Evolutionary conservation across 2,888 invertebrate genomes (phyloP).

Genomic region (Campoletis raptor): DNA sequence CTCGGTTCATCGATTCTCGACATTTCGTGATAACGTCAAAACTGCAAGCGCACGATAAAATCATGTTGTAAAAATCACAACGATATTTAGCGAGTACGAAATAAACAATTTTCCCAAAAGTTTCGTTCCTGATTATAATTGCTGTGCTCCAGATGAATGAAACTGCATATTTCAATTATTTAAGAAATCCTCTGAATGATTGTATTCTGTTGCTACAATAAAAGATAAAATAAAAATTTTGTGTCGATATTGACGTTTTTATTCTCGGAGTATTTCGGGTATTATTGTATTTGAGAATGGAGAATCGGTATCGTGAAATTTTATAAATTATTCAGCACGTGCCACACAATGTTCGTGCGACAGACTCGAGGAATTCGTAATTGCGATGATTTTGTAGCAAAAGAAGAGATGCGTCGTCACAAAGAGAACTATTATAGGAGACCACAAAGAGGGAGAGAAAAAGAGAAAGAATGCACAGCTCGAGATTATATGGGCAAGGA

Average conservation of each 20-base stretch:
- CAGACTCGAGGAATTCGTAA: constrained; percentile 30
- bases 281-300: background rate
- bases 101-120: background rate
- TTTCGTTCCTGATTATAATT: background rate
- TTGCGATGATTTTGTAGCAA: constrained; percentile 49
- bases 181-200: background rate
- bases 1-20: constrained; percentile 31
- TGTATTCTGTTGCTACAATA: background rate
- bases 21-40: background rate
- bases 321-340: constrained; percentile 47
- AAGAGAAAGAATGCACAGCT: background rate
- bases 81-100: background rate
- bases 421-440: constrained; percentile 32
- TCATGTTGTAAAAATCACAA: background rate
- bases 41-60: background rate
- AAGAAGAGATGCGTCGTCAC: constrained; percentile 21
- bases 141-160: background rate
- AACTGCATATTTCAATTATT: too few relatives aligned
- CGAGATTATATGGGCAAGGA: constrained; percentile 25
- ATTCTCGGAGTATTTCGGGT: background rate
- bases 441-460: constrained; percentile 14
- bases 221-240: background rate
- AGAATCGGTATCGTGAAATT: constrained; percentile 6
- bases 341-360: constrained; percentile 19
- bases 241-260: background rate